phyloP scores from a whole-genome alignment of 2,113 vertebrate genomes.

The Odontophorus gujanensis region DNA sequence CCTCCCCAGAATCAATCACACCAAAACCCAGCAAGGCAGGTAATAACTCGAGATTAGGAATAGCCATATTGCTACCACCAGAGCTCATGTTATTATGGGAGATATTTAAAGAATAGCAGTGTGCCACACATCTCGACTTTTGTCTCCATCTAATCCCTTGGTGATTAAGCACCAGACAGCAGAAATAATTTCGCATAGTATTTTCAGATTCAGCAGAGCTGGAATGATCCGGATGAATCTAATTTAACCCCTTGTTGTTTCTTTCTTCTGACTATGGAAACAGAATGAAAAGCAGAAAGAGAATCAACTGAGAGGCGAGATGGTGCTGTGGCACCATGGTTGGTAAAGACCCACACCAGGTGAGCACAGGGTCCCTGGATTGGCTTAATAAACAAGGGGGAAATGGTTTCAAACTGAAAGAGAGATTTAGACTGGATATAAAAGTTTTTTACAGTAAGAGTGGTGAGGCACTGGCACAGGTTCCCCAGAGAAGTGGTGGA shows the following conservation, averaged over 20 bases:
- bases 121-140: neutral
- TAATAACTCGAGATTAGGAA: slow-evolving; percentile 26
- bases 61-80: neutral
- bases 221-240: slow-evolving; percentile 21
- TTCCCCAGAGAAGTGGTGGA: neutral
- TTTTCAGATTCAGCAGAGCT: slow-evolving; percentile 18
- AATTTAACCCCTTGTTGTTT: slow-evolving; percentile 28
- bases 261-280: neutral
- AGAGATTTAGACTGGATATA: too few relatives aligned
- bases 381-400: neutral
- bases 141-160: slow-evolving; percentile 7
- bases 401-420: too few relatives aligned
- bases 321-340: neutral
- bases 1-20: slow-evolving; percentile 15
- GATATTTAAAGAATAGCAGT: neutral
- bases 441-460: too few relatives aligned
- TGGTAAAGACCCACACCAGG: fast-evolving
- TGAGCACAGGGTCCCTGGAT: neutral
- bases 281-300: slow-evolving; percentile 4
- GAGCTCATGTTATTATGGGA: neutral
- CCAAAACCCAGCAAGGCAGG: slow-evolving; percentile 37
- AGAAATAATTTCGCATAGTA: neutral
- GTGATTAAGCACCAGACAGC: slow-evolving; percentile 34
- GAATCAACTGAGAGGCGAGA: slow-evolving; percentile 35
- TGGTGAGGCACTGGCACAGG: too few relatives aligned